These are phyloP conservation scores for Magallana nippona DNA, from an alignment of 2,888 invertebrate species.

Conservation along the genomic window DNA sequence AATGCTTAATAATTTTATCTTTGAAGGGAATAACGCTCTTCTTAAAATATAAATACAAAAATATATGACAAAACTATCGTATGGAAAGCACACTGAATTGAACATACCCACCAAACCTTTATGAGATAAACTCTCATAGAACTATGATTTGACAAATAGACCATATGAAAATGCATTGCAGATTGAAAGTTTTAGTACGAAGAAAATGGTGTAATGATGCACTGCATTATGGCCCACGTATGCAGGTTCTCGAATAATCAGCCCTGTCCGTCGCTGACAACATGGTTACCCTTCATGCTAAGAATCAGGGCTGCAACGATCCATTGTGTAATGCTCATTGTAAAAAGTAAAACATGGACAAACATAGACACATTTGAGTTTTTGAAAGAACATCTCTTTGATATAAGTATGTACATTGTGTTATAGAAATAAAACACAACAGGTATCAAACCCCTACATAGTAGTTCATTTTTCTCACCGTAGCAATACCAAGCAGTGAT, in stretches of 20 bases:
- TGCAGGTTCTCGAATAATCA: not conserved
- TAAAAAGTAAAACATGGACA: not conserved
- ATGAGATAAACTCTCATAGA: too few relatives aligned
- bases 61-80: too few relatives aligned
- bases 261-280: not conserved
- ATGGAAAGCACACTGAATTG: too few relatives aligned
- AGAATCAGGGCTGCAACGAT: not conserved
- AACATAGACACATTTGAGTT: not conserved
- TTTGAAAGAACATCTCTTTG: not conserved
- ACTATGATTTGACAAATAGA: not conserved
- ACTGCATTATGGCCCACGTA: not conserved
- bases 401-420: not conserved
- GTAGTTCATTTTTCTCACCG: not conserved
- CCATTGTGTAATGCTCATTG: not conserved
- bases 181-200: not conserved
- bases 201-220: not conserved
- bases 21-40: too few relatives aligned
- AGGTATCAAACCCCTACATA: not conserved
- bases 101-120: too few relatives aligned
- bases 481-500: not conserved
- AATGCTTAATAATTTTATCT: too few relatives aligned
- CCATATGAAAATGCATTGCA: not conserved
- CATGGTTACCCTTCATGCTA: not conserved
- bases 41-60: too few relatives aligned
- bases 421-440: not conserved